Conservation (phyloP, 2,888 invertebrate genomes). For the Hemistola chrysoprasaria region DNA sequence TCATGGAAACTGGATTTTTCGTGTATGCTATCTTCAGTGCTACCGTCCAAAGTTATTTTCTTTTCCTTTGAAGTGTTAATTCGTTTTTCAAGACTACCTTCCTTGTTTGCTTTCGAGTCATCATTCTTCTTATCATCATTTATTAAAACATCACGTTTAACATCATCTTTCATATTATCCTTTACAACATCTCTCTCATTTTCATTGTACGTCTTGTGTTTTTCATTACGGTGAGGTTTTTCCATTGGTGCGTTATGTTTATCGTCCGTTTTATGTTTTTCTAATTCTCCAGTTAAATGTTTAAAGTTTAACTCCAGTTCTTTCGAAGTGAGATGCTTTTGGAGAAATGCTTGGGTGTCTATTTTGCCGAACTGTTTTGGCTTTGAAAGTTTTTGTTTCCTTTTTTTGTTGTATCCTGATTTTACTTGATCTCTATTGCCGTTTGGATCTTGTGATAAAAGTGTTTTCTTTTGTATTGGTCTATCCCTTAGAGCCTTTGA, state of each 20-base stretch:
- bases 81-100: neutral
- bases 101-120: slow-evolving; percentile 2
- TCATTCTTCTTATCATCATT: slow-evolving; percentile 5
- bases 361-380: slow-evolving; percentile 14
- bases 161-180: too few species aligned
- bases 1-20: slow-evolving; percentile 12
- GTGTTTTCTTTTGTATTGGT: too few species aligned
- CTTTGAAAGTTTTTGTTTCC: neutral
- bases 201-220: neutral
- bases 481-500: neutral
- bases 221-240: neutral
- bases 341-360: slow-evolving; percentile 21
- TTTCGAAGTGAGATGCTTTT: slow-evolving; percentile 17
- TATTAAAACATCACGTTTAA: too few species aligned
- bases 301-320: slow-evolving; percentile 35
- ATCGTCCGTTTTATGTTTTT: slow-evolving; percentile 6
- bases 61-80: slow-evolving; percentile 3
- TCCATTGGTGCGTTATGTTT: slow-evolving; percentile 1
- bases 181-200: too few species aligned
- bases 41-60: slow-evolving; percentile 1
- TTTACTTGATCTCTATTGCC: too few species aligned
- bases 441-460: too few species aligned
- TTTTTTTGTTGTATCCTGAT: neutral
- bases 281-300: slow-evolving; percentile 25
- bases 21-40: slow-evolving; percentile 4